Base-by-base conservation (phyloP, 2,888 invertebrate genomes). In the Antitype chi region DNA sequence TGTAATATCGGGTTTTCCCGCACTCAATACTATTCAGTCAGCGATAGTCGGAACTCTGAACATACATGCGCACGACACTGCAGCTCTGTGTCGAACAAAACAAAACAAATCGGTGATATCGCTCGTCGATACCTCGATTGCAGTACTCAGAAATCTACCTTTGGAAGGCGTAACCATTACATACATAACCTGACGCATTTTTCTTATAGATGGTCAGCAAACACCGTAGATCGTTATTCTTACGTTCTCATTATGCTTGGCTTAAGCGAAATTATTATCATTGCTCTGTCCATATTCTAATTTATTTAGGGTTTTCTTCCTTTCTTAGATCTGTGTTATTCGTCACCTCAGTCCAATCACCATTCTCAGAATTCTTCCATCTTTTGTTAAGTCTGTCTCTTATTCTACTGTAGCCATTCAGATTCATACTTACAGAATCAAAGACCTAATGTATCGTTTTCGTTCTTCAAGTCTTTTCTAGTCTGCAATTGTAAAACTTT, bases 91-190 rank as follows among this genome's bases (percentile, higher is more conserved):
- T 78, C 57, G 74, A 74, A 62, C 68, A 68, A 85, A 85, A 81
- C 85, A 85, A 81, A 85, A 86, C 72, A 86, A 82, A 70, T n/a
- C 70, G 71, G 82, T 83, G 76, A 71, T 80, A 76, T 85, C 69
- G 75, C 67, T 76, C 3, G 85, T 63, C 82, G 82, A 85, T 75
- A 82, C 82, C 59, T 68, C 70, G 66, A 55, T 69, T 70, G 75
- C 32, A 70, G 23, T 85, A 82, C 82, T 85, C 25, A 47, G 82
- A 82, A 82, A 57, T 75, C 43, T 68, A 75, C 70, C 67, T 73
- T 80, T 69, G 38, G n/a, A 43, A 71, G 47, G 55, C 28, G 62
- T 67, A 66, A 85, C 63, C 59, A 52, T 52, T 83, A 57, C 69
- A 25, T 67, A 15, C 28, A 55, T 57, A 79, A 67, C 52, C 49